phyloP scores from a whole-genome alignment of 2,113 vertebrate genomes.

The Microcebus murinus region DNA sequence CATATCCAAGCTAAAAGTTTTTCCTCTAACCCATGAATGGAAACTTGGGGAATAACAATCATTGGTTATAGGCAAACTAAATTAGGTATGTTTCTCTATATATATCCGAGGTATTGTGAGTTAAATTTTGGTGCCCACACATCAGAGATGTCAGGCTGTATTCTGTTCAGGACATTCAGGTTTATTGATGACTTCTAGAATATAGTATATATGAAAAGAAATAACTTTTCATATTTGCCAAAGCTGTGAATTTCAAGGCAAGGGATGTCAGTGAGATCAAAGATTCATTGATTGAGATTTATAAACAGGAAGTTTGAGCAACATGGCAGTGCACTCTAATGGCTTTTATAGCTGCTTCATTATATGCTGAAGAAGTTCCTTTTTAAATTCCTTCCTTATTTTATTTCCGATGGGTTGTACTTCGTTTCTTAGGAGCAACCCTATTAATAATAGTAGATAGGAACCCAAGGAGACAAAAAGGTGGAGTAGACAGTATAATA shows the following conservation, averaged over 20 bases:
- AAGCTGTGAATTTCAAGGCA: background rate
- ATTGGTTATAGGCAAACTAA: background rate
- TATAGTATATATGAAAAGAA: background rate
- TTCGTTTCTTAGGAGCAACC: background rate
- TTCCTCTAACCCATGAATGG: background rate
- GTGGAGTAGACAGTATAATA: background rate
- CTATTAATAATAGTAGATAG: background rate
- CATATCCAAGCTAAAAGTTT: background rate
- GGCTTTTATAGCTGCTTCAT: background rate
- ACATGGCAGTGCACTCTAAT: background rate
- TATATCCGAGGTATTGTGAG: background rate
- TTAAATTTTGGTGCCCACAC: background rate
- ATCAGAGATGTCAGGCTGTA: background rate
- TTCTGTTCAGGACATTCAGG: background rate
- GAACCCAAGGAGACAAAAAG: background rate
- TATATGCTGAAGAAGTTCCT: background rate
- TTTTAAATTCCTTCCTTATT: background rate
- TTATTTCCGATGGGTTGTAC: background rate
- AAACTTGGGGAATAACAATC: background rate
- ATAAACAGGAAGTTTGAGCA: background rate
- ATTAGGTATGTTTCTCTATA: background rate
- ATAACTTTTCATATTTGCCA: background rate
- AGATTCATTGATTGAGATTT: background rate
- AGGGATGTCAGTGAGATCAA: background rate
- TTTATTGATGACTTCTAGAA: background rate